phyloP scores from a whole-genome alignment of 2,113 vertebrate species.

The Notothenia coriiceps region DNA sequence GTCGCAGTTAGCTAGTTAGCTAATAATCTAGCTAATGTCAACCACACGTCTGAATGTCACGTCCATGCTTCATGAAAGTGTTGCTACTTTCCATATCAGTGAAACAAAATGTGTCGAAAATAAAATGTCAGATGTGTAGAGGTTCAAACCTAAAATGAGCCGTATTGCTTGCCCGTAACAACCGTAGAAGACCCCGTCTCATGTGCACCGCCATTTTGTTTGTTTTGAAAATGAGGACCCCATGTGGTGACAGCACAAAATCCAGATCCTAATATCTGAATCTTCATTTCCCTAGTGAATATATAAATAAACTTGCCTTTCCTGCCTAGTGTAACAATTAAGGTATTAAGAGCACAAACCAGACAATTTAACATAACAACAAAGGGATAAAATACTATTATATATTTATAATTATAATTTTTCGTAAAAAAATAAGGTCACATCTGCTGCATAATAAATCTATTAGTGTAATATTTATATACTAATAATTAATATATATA shows the following conservation, averaged over 20 bases:
- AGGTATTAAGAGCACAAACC: no score
- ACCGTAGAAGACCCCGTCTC: slow-evolving; percentile 71
- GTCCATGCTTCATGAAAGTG: not conserved
- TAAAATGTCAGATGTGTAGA: accelerated
- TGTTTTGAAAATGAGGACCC: slow-evolving; percentile 80
- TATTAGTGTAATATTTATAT: no score
- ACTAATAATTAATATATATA: no score
- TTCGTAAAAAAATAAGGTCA: no score
- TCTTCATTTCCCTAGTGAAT: no score
- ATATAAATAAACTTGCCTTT: no score
- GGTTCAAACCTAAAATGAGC: slow-evolving; percentile 63
- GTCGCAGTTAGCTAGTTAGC: slow-evolving; percentile 28
- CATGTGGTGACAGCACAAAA: not conserved
- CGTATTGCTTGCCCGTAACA: slow-evolving; percentile 57
- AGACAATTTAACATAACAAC: no score
- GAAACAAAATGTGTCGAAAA: accelerated
- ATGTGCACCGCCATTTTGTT: slow-evolving; percentile 82
- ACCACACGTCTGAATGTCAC: accelerated
- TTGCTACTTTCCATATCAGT: not conserved
- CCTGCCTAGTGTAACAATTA: no score
- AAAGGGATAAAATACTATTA: no score
- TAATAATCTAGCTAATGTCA: slow-evolving; percentile 7
- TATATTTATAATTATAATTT: no score
- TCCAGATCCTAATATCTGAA: not conserved
- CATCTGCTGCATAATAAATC: no score